These are phyloP conservation scores for Andrena chrysosceles DNA, from an alignment of 2,888 invertebrate genomes.

Conservation along the genomic window DNA sequence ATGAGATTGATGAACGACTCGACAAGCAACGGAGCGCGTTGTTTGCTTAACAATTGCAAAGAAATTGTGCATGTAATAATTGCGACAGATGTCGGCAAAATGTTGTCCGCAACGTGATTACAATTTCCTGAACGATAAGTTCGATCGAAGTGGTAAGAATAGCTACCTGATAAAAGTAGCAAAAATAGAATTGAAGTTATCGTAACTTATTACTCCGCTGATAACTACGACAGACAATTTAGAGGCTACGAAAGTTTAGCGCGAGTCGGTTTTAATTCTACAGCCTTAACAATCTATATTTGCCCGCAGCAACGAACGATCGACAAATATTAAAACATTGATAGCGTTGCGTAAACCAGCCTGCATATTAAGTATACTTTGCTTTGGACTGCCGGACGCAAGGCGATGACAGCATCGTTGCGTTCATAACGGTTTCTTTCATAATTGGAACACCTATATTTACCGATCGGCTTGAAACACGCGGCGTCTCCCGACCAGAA, in stretches of 20 bases:
- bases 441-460: neutral
- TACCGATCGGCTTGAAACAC: slow-evolving; percentile 20
- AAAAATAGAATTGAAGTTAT: slow-evolving; percentile 51
- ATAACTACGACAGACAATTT: slow-evolving; percentile 42
- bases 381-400: slow-evolving; percentile 37
- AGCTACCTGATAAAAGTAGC: slow-evolving; percentile 28
- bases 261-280: slow-evolving; percentile 18
- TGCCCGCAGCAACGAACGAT: slow-evolving; percentile 29
- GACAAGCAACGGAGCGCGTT: slow-evolving; percentile 1
- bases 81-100: neutral
- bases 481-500: slow-evolving; percentile 52
- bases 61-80: neutral
- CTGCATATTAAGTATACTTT: slow-evolving; percentile 26
- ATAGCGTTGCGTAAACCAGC: slow-evolving; percentile 38
- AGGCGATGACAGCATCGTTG: slow-evolving; percentile 39
- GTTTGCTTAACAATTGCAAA: slow-evolving; percentile 1
- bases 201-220: slow-evolving; percentile 27
- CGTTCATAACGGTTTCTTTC: slow-evolving; percentile 20
- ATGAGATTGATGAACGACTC: slow-evolving; percentile 1
- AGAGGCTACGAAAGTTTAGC: slow-evolving; percentile 39
- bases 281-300: slow-evolving; percentile 7
- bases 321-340: slow-evolving; percentile 29
- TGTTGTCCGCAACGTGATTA: neutral
- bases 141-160: slow-evolving; percentile 15
- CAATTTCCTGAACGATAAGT: slow-evolving; percentile 12